Conservation (phyloP, 2,113 vertebrate species). For the Numida meleagris region DNA sequence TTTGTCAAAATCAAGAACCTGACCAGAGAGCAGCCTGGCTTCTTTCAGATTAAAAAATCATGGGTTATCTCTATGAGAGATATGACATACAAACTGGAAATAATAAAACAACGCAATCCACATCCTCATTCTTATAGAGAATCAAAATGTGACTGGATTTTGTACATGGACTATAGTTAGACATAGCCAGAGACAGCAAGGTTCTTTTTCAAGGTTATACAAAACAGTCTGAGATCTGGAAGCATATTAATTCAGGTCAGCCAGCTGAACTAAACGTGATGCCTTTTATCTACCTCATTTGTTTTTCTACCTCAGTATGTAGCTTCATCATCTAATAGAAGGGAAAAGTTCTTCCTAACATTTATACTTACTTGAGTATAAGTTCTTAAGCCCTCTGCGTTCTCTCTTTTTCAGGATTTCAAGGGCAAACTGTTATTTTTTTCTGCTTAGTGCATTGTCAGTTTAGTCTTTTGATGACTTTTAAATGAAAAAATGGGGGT, state of each 20-base stretch:
- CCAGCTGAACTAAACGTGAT: background rate
- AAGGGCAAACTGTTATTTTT: background rate
- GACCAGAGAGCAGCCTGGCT: background rate
- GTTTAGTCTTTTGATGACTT: background rate
- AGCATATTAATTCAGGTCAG: background rate
- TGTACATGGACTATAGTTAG: background rate
- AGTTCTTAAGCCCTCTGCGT: background rate
- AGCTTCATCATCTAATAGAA: background rate
- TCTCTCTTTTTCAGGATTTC: background rate
- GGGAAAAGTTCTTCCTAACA: background rate
- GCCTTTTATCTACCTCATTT: background rate
- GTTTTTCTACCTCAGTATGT: background rate
- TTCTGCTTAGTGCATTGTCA: background rate
- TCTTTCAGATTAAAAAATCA: background rate
- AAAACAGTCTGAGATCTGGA: background rate
- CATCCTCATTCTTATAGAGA: background rate
- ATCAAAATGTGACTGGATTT: background rate
- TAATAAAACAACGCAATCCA: background rate
- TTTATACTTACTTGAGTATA: background rate
- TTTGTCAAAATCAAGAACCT: background rate
- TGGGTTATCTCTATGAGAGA: background rate
- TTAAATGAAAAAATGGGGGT: background rate
- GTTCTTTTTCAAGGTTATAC: background rate
- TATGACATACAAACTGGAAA: background rate
- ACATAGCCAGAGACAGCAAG: background rate